Conservation (phyloP, 2,113 vertebrate species). For the Bos indicus region DNA sequence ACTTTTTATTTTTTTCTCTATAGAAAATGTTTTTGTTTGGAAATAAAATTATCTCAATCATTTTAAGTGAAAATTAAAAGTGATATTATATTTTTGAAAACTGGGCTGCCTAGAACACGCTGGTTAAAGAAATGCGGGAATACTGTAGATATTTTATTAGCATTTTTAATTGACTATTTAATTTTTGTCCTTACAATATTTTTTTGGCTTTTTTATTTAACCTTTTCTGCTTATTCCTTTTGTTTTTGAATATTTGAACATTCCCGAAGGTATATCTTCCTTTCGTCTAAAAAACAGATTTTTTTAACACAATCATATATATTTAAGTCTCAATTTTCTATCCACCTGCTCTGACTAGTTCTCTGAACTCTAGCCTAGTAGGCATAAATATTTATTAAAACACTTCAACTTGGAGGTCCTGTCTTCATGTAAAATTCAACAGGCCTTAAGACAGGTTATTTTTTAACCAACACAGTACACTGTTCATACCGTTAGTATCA, state of each 20-base stretch:
- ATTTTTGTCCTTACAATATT: background rate
- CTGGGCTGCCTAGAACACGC: background rate
- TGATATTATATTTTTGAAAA: slow-evolving; percentile 1
- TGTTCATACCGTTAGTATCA: background rate
- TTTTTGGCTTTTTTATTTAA: background rate
- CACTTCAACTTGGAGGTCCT: background rate
- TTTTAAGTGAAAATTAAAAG: slow-evolving; percentile 32
- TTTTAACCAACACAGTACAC: background rate
- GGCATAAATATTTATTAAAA: background rate
- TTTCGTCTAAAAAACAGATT: background rate
- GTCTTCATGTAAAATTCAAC: background rate
- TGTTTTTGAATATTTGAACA: background rate
- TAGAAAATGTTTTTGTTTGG: background rate
- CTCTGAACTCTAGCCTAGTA: slow-evolving; percentile 4
- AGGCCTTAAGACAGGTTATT: background rate
- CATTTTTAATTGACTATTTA: background rate
- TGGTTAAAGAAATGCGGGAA: background rate
- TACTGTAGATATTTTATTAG: background rate
- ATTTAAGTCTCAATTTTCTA: background rate
- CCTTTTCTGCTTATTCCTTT: slow-evolving; percentile 1
- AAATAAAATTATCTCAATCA: slow-evolving; percentile 30
- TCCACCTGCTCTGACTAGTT: background rate
- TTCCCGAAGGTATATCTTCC: background rate
- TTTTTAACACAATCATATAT: background rate
- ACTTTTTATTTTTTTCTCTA: slow-evolving; percentile 5